Evolutionary conservation across 2,113 vertebrate genomes (phyloP), one percentile per base, ranked within the genome.

Genomic region (Gobius niger): DNA sequence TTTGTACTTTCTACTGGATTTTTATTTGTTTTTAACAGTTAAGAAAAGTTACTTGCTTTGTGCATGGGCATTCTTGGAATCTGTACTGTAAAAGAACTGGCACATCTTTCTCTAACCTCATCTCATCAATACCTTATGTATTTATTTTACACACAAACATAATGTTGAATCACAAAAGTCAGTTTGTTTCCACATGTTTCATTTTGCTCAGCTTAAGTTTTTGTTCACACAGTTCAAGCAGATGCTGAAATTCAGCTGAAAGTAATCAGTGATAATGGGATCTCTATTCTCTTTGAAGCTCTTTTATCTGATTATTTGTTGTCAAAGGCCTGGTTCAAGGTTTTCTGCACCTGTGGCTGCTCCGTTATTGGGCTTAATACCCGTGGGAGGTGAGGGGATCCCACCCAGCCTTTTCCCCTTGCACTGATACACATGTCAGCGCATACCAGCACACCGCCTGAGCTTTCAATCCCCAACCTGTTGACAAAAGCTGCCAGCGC

Each of bases 361-460:
- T 52, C 47, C 51, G 71, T 63, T 80, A 42, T 79, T 79, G 82
- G 62, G 72, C 66, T 70, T 82, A 76, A 85, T 77, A 85, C 82
- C 81, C 77, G 83, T 89, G 87, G 72, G 87, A 90, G 77, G 10
- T 1, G 16, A 67, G 49, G 54, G 72, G 46, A 66, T 67, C 75
- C 70, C 80, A 75, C 79, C 73, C 82, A 56, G 65, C 66, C 61
- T 46, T n/a, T 70, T 47, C 76, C 53, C 34, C 44, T 16, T 34
- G 67, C 52, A 67, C 79, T 77, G 82, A 82, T 85, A 82, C 88
- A 88, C 82, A 81, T 87, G 87, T 88, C 68, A 61, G 72, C 68
- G 63, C 82, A 84, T 84, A 87, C 83, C 82, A 82, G 71, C 44
- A 0, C 57, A 56, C 68, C 73, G 81, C 82, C 81, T 87, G 77